phyloP scores from a whole-genome alignment of 2,797 vertebrate species.

The Aplochiton taeniatus region DNA sequence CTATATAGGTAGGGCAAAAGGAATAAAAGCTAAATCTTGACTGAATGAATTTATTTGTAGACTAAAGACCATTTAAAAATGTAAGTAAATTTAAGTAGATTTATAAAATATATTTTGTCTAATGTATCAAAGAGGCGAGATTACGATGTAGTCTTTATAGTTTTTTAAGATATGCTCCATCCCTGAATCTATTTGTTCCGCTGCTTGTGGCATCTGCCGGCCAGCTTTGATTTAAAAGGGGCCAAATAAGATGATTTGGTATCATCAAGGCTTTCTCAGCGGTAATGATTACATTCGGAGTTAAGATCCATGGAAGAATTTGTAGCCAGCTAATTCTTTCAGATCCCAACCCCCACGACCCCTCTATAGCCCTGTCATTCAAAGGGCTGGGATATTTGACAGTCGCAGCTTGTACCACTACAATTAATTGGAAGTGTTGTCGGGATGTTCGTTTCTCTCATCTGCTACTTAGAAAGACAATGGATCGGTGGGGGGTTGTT shows the following conservation, averaged over 20 bases:
- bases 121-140: neutral
- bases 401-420: constrained; percentile 80
- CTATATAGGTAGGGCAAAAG: too few relatives aligned
- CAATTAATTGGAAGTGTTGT: constrained; percentile 85
- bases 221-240: constrained; percentile 65
- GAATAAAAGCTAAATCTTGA: too few relatives aligned
- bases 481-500: constrained; percentile 70
- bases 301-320: constrained; percentile 81
- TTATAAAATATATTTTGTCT: neutral
- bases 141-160: constrained; percentile 33
- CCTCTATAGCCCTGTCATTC: constrained; percentile 76
- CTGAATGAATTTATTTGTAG: too few relatives aligned
- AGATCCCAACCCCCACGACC: constrained; percentile 49
- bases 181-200: constrained; percentile 67
- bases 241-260: constrained; percentile 76
- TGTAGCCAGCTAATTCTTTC: constrained; percentile 73
- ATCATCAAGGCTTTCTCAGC: constrained; percentile 80
- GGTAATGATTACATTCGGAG: constrained; percentile 76
- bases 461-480: constrained; percentile 84
- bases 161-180: constrained; percentile 29
- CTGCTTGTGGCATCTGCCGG: constrained; percentile 70
- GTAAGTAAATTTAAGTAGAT: neutral
- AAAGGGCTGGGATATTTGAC: constrained; percentile 81
- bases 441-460: constrained; percentile 80
- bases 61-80: neutral